Evolutionary conservation across 2,113 vertebrate genomes (phyloP).

Genomic region (Zeus faber): DNA sequence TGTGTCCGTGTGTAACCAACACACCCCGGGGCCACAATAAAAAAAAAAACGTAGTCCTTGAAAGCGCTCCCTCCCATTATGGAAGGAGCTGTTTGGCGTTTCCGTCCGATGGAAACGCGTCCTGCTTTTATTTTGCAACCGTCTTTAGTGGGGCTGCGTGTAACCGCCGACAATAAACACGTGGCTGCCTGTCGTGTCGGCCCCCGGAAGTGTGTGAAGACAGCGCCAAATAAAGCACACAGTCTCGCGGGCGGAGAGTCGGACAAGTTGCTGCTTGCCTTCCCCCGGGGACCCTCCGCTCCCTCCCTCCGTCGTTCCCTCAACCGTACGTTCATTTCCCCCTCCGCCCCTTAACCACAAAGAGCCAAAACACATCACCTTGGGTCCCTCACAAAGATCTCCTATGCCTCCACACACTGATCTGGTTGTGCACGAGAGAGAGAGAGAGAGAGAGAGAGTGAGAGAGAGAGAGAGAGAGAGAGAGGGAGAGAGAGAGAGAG

Average conservation of each 20-base stretch:
- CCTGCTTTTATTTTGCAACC: too few species aligned
- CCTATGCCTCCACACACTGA: constrained; percentile 33
- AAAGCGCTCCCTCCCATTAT: background rate
- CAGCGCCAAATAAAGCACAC: constrained; percentile 6
- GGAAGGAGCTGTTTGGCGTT: background rate
- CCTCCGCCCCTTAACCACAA: constrained; percentile 29
- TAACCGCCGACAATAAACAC: too few species aligned
- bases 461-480: background rate
- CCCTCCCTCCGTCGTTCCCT: constrained; percentile 2
- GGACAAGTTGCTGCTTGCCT: constrained; percentile 16
- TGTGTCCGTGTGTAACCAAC: background rate
- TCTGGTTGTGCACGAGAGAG: background rate
- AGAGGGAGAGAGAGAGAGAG: background rate
- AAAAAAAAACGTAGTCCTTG: background rate
- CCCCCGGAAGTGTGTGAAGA: background rate
- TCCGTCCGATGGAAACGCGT: too few species aligned
- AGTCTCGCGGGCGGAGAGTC: constrained; percentile 5
- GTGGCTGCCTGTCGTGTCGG: background rate
- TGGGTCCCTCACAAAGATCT: constrained; percentile 40
- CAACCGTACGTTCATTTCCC: constrained; percentile 14
- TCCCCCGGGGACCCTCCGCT: constrained; percentile 1
- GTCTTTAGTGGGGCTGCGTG: too few species aligned
- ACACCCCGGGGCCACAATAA: too few species aligned
- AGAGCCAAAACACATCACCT: constrained; percentile 35
- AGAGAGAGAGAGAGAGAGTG: background rate